These are phyloP conservation scores for Erythrolamprus reginae DNA, from an alignment of 2,113 vertebrate genomes.

Conservation along the genomic window DNA sequence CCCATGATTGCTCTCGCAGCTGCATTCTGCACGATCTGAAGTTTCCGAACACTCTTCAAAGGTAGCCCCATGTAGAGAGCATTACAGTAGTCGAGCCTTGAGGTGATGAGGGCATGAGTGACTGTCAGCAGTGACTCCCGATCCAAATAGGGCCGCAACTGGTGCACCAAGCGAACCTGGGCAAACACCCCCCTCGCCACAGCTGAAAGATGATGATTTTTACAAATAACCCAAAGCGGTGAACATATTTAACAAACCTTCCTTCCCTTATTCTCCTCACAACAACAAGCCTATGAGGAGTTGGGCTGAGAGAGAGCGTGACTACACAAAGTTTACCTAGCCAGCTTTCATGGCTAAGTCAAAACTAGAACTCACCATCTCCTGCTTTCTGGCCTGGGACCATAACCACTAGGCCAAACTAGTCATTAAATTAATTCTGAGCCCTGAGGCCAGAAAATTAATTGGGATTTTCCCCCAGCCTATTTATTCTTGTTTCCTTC, in stretches of 20 bases:
- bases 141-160: no score
- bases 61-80: no score
- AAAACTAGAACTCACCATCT: background rate
- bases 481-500: background rate
- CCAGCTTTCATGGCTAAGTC: background rate
- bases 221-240: background rate
- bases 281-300: background rate
- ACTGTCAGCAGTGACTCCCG: no score
- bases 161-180: no score
- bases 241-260: background rate
- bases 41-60: no score
- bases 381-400: background rate
- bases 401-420: background rate
- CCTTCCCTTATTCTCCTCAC: background rate
- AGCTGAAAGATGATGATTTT: no score
- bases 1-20: no score
- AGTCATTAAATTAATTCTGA: background rate
- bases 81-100: no score
- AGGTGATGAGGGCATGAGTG: no score
- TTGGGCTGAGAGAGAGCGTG: background rate
- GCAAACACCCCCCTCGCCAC: no score
- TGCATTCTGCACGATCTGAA: no score
- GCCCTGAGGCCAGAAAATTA: background rate
- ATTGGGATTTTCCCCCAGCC: background rate
- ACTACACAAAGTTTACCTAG: background rate